A percentile compares a stretch with the other conserved stretches of the same genome.
phyloP scores from a whole-genome alignment of 1,140 invertebrate species.

The Nylanderia fulva region DNA sequence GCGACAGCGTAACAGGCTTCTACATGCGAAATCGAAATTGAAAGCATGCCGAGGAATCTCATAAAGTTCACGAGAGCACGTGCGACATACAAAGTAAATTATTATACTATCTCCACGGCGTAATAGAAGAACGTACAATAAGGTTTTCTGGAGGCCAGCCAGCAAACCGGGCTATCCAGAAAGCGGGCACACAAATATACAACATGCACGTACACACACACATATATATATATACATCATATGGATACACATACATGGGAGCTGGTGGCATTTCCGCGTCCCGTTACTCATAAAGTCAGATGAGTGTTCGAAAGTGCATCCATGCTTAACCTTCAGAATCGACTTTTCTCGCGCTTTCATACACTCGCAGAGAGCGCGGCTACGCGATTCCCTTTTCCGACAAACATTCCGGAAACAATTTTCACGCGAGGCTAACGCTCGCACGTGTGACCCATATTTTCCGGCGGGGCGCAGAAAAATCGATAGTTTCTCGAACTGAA shows the following conservation, averaged over 20 bases:
- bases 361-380: constrained; percentile 34
- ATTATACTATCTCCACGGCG: constrained; percentile 62
- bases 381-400: neutral
- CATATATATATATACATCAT: neutral
- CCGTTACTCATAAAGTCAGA: constrained; percentile 53
- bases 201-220: neutral
- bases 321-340: constrained; percentile 36
- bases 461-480: constrained; percentile 43
- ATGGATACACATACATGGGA: neutral
- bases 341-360: constrained; percentile 30
- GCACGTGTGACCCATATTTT: constrained; percentile 61
- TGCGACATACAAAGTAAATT: constrained; percentile 64
- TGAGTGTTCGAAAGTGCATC: constrained; percentile 55
- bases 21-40: constrained; percentile 43
- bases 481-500: constrained; percentile 65
- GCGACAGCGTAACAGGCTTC: constrained; percentile 12
- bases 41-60: constrained; percentile 52
- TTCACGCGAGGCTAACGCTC: constrained; percentile 27
- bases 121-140: constrained; percentile 71
- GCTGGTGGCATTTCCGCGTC: neutral
- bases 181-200: neutral
- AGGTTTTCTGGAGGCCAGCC: constrained; percentile 67
- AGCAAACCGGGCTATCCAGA: constrained; percentile 46
- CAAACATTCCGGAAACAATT: constrained; percentile 36
- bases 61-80: constrained; percentile 61